Conservation (phyloP, 2,113 vertebrate genomes). For the Conger conger region DNA sequence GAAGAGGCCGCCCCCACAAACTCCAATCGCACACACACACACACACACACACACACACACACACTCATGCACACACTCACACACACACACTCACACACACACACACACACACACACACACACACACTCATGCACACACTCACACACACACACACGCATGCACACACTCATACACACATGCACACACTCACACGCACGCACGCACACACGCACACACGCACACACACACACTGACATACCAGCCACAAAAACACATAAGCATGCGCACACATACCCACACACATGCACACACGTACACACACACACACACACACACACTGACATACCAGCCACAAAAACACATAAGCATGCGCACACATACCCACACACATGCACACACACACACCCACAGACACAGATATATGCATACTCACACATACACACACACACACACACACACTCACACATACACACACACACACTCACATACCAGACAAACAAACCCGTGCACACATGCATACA, state of each 20-base stretch:
- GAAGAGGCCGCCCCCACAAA: not conserved
- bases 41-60: constrained; percentile 1
- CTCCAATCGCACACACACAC: not conserved
- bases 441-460: not conserved
- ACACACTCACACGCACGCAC: not conserved
- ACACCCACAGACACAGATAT: not conserved
- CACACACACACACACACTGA: too few species aligned
- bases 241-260: not conserved
- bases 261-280: not conserved
- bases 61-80: not conserved
- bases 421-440: too few species aligned
- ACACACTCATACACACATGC: not conserved
- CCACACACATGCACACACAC: not conserved
- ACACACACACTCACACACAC: not conserved
- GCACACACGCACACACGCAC: too few species aligned
- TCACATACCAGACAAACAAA: not conserved
- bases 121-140: too few species aligned
- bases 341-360: not conserved
- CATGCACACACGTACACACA: not conserved
- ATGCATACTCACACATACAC: not conserved
- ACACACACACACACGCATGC: too few species aligned
- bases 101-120: too few species aligned
- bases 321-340: not conserved
- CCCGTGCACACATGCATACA: not conserved
- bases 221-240: too few species aligned